A percentile compares a stretch with the other conserved stretches of the same genome.
Evolutionary conservation across 2,113 vertebrate species (phyloP).

Genomic region (Peromyscus maniculatus): DNA sequence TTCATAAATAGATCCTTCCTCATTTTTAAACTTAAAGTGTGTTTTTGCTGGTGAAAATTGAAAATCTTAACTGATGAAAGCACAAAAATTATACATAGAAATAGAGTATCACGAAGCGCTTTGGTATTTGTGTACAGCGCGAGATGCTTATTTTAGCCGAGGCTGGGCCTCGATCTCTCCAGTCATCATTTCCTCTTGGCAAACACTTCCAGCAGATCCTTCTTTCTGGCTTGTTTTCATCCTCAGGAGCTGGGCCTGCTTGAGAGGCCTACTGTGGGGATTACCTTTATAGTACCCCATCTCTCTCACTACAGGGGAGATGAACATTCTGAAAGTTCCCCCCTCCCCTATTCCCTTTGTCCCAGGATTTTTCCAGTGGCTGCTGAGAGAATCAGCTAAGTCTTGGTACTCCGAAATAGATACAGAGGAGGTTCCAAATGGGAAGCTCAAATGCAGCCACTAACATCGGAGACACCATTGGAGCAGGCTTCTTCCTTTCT

Average conservation of each 20-base stretch:
- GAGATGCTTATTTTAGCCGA: background rate
- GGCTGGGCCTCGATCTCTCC: background rate
- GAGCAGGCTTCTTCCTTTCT: slow-evolving; percentile 34
- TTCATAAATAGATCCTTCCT: slow-evolving; percentile 48
- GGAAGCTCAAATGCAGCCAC: background rate
- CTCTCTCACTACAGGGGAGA: slow-evolving; percentile 15
- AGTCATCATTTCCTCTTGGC: background rate
- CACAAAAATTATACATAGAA: slow-evolving; percentile 9
- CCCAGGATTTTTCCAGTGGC: background rate
- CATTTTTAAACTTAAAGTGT: background rate
- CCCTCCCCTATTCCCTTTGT: background rate
- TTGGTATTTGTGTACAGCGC: background rate
- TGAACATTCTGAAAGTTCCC: background rate
- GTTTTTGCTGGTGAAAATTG: slow-evolving; percentile 2
- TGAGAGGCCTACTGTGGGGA: background rate
- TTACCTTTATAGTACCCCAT: slow-evolving; percentile 26
- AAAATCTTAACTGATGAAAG: slow-evolving; percentile 15
- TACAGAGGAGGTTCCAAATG: background rate
- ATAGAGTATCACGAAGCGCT: background rate
- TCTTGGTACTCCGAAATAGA: slow-evolving; percentile 41
- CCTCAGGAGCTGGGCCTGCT: background rate
- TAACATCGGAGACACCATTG: background rate
- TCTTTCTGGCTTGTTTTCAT: slow-evolving; percentile 25
- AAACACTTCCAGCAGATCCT: background rate
- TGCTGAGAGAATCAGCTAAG: slow-evolving; percentile 1